Conservation (phyloP, 2,888 invertebrate genomes). For the Venusia cambrica region DNA sequence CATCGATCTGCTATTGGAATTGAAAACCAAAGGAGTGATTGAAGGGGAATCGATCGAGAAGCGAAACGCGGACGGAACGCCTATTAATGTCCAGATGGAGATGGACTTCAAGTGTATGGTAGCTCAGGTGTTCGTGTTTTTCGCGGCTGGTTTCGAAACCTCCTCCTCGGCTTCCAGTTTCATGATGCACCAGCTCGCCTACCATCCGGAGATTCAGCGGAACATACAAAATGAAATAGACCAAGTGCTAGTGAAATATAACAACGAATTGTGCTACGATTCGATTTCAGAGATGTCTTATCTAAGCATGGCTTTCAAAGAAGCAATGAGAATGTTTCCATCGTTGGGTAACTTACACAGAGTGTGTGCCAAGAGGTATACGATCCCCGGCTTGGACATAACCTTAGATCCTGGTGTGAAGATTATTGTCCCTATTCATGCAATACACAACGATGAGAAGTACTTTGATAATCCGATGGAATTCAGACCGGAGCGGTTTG, state of each 20-base stretch:
- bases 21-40: conserved; percentile 48
- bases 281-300: conserved; percentile 50
- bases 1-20: conserved; percentile 49
- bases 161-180: conserved; percentile 64
- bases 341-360: conserved; percentile 49
- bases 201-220: conserved; percentile 54
- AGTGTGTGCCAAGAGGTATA: conserved; percentile 43
- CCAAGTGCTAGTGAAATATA: conserved; percentile 43
- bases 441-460: conserved; percentile 53
- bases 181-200: conserved; percentile 58
- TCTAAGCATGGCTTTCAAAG: conserved; percentile 51
- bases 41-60: conserved; percentile 52
- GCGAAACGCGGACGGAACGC: conserved; percentile 43
- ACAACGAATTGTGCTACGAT: conserved; percentile 54
- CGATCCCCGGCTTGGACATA: conserved; percentile 44
- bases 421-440: conserved; percentile 53
- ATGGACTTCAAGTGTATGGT: conserved; percentile 43
- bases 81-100: conserved; percentile 43
- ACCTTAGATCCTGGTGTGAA: conserved; percentile 54
- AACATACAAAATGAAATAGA: conserved; percentile 60
- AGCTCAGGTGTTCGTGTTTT: conserved; percentile 59
- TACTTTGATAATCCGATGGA: conserved; percentile 52
- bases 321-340: conserved; percentile 53
- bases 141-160: conserved; percentile 71
- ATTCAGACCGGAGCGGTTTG: conserved; percentile 51